Evolutionary conservation across 2,113 vertebrate genomes (phyloP).

Genomic region (Polypterus senegalus): DNA sequence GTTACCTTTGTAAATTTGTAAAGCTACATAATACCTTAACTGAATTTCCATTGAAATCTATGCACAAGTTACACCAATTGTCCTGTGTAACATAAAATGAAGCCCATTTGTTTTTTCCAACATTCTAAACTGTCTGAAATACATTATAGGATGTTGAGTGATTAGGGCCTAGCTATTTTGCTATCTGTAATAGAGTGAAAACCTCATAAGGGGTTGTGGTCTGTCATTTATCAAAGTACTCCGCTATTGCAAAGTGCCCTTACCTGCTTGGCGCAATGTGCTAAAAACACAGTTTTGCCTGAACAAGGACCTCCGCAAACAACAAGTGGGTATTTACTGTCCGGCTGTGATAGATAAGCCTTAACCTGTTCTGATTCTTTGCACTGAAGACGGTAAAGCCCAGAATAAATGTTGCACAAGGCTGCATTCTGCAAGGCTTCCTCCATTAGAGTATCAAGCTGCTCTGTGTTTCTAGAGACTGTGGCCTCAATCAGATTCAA

Average conservation of each 20-base stretch:
- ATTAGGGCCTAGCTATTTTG: too few species aligned
- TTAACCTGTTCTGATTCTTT: conserved; percentile 38
- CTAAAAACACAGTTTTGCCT: conserved; percentile 55
- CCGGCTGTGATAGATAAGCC: conserved; percentile 36
- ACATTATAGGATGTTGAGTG: too few species aligned
- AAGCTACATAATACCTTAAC: too few species aligned
- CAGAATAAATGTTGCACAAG: conserved; percentile 33
- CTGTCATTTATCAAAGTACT: too few species aligned
- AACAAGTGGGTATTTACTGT: conserved; percentile 37
- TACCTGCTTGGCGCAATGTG: conserved; percentile 50
- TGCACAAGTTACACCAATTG: too few species aligned
- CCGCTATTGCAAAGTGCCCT: not conserved
- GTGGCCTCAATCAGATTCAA: conserved; percentile 27
- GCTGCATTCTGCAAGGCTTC: conserved; percentile 37
- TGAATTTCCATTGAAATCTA: too few species aligned
- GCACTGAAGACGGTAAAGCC: conserved; percentile 35
- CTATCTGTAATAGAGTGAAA: too few species aligned
- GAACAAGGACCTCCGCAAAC: conserved; percentile 49
- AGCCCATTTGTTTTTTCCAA: too few species aligned
- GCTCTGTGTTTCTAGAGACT: conserved; percentile 2
- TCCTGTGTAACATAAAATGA: too few species aligned
- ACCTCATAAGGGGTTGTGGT: too few species aligned
- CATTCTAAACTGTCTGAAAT: too few species aligned
- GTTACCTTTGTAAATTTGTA: too few species aligned
- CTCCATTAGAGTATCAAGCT: conserved; percentile 8